phyloP scores from a whole-genome alignment of 37 sponge, comb jelly and placozoan genomes.

The Bolinopsis microptera region DNA sequence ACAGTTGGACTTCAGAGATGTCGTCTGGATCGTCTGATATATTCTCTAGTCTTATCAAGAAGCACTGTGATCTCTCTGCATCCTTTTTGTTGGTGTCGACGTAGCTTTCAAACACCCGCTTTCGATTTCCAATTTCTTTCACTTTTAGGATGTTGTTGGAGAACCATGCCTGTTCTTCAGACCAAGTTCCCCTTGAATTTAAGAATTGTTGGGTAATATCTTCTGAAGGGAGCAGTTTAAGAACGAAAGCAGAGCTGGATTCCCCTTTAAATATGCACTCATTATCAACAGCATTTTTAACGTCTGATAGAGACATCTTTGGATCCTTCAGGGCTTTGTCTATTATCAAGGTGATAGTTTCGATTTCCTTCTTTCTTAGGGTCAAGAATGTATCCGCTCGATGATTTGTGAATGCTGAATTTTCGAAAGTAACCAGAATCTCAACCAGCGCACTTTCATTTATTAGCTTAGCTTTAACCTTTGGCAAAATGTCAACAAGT shows the following conservation, averaged over 20 bases:
- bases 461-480: not conserved
- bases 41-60: slow-evolving; percentile 3
- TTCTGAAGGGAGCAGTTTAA: not conserved
- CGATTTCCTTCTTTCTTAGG: not conserved
- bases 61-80: slow-evolving; percentile 18
- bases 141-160: not conserved
- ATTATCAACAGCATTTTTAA: not conserved
- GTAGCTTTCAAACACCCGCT: slow-evolving; percentile 14
- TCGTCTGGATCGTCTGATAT: not conserved
- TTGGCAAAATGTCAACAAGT: not conserved
- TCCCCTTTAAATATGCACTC: slow-evolving; percentile 61
- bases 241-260: not conserved
- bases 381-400: not conserved
- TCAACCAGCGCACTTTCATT: not conserved
- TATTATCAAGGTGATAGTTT: not conserved
- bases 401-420: not conserved
- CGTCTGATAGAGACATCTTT: not conserved
- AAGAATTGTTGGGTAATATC: slow-evolving; percentile 24
- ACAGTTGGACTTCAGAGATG: not conserved
- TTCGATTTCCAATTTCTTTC: not conserved
- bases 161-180: not conserved
- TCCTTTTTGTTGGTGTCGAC: not conserved
- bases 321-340: not conserved
- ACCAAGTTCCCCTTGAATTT: not conserved
- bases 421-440: not conserved